A percentile compares a stretch with the other conserved stretches of the same genome.
Conservation (phyloP, 2,797 vertebrate genomes). For the Aldrovandia affinis region DNA sequence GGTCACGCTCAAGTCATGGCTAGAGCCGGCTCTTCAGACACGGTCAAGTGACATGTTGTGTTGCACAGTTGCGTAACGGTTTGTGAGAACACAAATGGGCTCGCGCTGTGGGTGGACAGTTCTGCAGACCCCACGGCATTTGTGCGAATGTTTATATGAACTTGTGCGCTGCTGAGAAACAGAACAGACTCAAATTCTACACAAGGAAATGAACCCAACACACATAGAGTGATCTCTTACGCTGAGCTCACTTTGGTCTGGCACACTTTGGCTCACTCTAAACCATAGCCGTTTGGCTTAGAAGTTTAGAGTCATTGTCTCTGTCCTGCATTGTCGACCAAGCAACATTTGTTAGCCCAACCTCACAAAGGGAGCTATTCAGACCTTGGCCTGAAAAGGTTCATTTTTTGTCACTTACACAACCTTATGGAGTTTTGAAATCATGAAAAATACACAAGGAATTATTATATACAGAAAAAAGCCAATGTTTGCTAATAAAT, state of each 20-base stretch:
- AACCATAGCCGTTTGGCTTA: background rate
- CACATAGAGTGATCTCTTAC: background rate
- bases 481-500: background rate
- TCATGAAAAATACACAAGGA: background rate
- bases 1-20: too few species aligned
- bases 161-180: background rate
- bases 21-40: background rate
- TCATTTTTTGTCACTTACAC: background rate
- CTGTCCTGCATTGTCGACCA: background rate
- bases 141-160: background rate
- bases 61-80: background rate
- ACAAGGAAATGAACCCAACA: background rate
- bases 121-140: background rate
- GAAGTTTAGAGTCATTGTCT: background rate
- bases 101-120: background rate
- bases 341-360: background rate
- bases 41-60: background rate
- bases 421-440: background rate
- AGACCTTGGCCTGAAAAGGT: background rate
- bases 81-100: background rate
- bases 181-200: background rate
- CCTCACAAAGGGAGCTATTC: background rate
- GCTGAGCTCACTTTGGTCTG: background rate
- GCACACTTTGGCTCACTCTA: background rate
- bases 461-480: background rate